Conservation (phyloP, 1,140 invertebrate genomes). For the Zaprionus capensis region DNA sequence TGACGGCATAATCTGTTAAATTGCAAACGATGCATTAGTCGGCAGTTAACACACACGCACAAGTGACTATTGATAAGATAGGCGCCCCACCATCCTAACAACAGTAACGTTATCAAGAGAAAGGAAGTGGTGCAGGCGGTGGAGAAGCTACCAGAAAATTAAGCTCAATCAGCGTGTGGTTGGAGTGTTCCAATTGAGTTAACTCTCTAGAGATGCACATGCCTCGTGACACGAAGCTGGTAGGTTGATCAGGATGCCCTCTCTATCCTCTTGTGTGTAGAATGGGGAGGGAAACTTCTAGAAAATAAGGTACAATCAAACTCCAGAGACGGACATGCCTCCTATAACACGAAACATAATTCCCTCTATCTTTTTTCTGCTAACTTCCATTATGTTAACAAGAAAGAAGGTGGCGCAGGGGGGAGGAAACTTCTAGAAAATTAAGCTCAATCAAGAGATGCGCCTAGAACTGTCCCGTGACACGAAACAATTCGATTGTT, state of each 20-base stretch:
- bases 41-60: slow-evolving; percentile 13
- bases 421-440: not conserved
- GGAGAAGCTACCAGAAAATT: slow-evolving; percentile 8
- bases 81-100: slow-evolving; percentile 2
- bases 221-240: too few species aligned
- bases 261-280: not conserved
- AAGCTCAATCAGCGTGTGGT: slow-evolving; percentile 27
- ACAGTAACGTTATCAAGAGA: not conserved
- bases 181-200: slow-evolving; percentile 10
- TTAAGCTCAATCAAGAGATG: not conserved
- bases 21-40: slow-evolving; percentile 50
- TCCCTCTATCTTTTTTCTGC: not conserved
- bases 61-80: slow-evolving; percentile 41
- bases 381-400: not conserved
- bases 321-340: not conserved
- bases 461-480: not conserved
- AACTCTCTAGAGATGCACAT: not conserved
- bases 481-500: not conserved
- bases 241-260: not conserved
- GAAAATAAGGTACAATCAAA: not conserved
- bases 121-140: too few species aligned
- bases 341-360: not conserved
- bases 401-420: not conserved
- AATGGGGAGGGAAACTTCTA: not conserved
- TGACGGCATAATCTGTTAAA: slow-evolving; percentile 89